These are phyloP conservation scores for Neoascia interrupta DNA, from an alignment of 2,888 invertebrate species.

Conservation along the genomic window DNA sequence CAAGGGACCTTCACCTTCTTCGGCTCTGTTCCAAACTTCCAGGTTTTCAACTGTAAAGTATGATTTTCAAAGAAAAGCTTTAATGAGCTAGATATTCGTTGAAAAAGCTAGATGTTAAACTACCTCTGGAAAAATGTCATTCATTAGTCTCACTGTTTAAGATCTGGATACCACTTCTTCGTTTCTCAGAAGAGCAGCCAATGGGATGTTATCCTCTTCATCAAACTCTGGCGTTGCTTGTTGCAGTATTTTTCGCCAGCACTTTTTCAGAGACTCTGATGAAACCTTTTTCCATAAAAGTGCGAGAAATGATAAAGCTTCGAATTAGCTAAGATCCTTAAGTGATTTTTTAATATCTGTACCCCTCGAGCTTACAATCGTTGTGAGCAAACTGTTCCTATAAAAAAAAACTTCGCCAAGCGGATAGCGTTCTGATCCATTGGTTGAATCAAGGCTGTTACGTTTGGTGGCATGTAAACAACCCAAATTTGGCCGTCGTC, in stretches of 20 bases:
- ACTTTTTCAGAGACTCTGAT: constrained; percentile 3
- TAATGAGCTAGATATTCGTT: too few species aligned
- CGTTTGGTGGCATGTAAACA: constrained; percentile 11
- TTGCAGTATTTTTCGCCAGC: constrained; percentile 6
- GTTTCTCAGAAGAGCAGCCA: constrained; percentile 16
- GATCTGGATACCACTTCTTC: constrained; percentile 17
- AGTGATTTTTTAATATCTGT: constrained; percentile 13
- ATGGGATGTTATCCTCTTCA: constrained; percentile 8
- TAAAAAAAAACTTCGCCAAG: constrained; percentile 25
- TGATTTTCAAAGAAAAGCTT: too few species aligned
- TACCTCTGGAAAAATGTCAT: too few species aligned
- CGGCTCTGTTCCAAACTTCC: too few species aligned
- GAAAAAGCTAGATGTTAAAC: too few species aligned
- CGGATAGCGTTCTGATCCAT: constrained; percentile 15
- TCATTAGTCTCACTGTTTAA: too few species aligned
- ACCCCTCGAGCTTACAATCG: neutral
- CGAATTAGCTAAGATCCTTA: constrained; percentile 2
- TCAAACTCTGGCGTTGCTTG: constrained; percentile 11
- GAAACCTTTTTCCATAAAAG: constrained; percentile 3
- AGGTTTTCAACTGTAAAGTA: too few species aligned
- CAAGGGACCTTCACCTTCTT: too few species aligned
- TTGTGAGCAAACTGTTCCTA: constrained; percentile 9
- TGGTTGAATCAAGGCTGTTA: constrained; percentile 19
- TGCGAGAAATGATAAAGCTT: constrained; percentile 2
- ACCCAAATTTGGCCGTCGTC: neutral